Base-by-base conservation (phyloP, 2,113 vertebrate species). In the Oncorhynchus kisutch region DNA sequence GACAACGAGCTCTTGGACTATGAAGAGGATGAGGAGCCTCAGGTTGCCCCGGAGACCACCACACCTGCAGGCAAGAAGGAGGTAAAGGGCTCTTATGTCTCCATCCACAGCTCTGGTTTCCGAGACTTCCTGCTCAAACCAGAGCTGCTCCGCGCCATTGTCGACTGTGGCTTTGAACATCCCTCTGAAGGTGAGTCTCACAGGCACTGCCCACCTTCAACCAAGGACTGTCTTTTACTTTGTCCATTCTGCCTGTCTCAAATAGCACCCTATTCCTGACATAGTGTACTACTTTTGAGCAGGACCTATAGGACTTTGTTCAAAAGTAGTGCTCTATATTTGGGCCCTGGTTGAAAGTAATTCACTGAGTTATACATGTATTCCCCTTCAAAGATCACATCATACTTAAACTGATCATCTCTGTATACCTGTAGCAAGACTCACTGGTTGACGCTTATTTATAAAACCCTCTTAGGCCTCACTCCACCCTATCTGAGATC, bases 41-140 rank as follows among this genome's bases (percentile, higher is more conserved):
- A 96, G 84, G 91, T 86, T 34, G 90, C 88, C 3, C 77, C 89
- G 0, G 95, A 96, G 78, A 93, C 81, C 9, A 89, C 89, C 0
- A 87, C 89, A 0, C 86, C 88, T 0, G 81, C 92, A 1, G 87
- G 86, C 64, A 95, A 95, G 83, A 96, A 95, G 79, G 95, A 96
- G 16, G 92, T 96, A 70, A 96, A 96, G 84, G 95, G 95, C 0
- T 96, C 95, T 70, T 96, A 95, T 0, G 95, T 96, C 16, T 96
- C 95, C 82, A 96, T 96, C 82, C 95, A 96, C 89, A 96, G 95
- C 88, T 96, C 95, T 0, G 95, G 95, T 29, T 96, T 96, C 88
- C 89, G 95, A 76, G 95, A 96, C 89, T 96, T 96, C 78, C 90
- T 96, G 74, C 90, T 96, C 64, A 96, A 96, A 84, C 95, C 95